Base-by-base conservation (phyloP, 1,140 invertebrate species). In the Drosophila pseudoobscura region DNA sequence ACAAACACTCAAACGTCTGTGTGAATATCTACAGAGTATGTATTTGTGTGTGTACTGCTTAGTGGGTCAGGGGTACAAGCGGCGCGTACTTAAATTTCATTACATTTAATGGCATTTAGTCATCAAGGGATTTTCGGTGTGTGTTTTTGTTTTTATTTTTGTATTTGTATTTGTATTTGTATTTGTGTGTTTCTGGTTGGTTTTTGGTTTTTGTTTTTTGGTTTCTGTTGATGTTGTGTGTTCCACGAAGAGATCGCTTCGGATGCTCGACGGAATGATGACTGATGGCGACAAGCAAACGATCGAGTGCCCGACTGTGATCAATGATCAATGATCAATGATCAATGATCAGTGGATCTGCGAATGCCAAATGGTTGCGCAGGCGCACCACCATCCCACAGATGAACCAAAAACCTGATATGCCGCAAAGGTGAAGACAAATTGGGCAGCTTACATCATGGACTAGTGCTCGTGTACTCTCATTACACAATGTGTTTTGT, bases 41-140 rank as follows among this genome's bases (percentile, higher is more conserved):
- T 29, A 9, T 31, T 8, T 35, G 35, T 59, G 41, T 26, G 46
- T 54, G 17, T 9, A 62, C 17, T 53, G 17, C 31, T 82, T 82
- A 75, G 50, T 87, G 78, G 82, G 82, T 85, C 82, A 85, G 83
- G 82, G 82, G 83, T 80, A 78, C 43, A 44, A 78, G 50, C 72
- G 71, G 56, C 47, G 71, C 59, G 49, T 63, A 78, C 80, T 84
- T 85, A 55, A 85, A 87, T 82, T 82, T 88, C 62, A 87, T 82
- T 88, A 82, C 70, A 78, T 78, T 87, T 87, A 87, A 87, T 75
- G 78, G 75, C 78, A 49, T 87, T 85, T 87, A 80, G 82, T 85
- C 82, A 80, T 87, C 74, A 63, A 78, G 68, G 61, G 72, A 68
- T 71, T 75, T 52, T 24, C 26, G 35, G 8, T 64, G 20, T 20